Evolutionary conservation across 2,113 vertebrate genomes (phyloP), one percentile per base, ranked within the genome.

Genomic region (Pycnonotus jocosus): DNA sequence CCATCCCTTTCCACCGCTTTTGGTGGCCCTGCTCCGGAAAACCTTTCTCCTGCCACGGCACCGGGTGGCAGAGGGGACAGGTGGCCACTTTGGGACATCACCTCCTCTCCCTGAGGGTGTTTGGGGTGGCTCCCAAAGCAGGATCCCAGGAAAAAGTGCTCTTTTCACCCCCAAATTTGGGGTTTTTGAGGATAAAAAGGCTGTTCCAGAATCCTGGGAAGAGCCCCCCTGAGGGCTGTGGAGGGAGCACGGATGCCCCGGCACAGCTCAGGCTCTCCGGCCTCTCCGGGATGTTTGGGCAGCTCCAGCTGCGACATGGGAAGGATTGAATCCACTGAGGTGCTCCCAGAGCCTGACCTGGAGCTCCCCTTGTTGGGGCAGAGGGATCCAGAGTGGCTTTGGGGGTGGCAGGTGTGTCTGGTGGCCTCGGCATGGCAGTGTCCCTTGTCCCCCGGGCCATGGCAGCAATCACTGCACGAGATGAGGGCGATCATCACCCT

Each of bases 401-500:
- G 42, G 70, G 38, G 62, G 28, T 13, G 28, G 4, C 14, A 12
- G 70, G 4, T 11, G 11, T 16, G 17, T 7, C 1, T 61, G 17
- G 28, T 14, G 83, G 24, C 65, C 3, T 2, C 74, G 12, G 70
- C n/a, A 1, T 2, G 0, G 0, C 0, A 0, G 19, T 40, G 73
- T 73, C 73, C 14, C 45, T 31, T 12, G 31, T 51, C 22, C 53
- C 72, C 31, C 0, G 9, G 33, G 56, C 51, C 28, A 71, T 2
- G 31, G 12, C 60, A 9, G 18, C 0, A 2, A 5, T 16, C 2
- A 0, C 2, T 31, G 40, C 9, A 1, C 0, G 1, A 3, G 19
- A 7, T 1, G 45, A 20, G 37, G 12, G 8, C 0, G 14, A 8
- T 35, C 31, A 10, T 7, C 2, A 0, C 30, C 35, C n/a, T 53